Evolutionary conservation across 2,797 vertebrate species (phyloP).

Genomic region (Schizopygopsis malacanthus): DNA sequence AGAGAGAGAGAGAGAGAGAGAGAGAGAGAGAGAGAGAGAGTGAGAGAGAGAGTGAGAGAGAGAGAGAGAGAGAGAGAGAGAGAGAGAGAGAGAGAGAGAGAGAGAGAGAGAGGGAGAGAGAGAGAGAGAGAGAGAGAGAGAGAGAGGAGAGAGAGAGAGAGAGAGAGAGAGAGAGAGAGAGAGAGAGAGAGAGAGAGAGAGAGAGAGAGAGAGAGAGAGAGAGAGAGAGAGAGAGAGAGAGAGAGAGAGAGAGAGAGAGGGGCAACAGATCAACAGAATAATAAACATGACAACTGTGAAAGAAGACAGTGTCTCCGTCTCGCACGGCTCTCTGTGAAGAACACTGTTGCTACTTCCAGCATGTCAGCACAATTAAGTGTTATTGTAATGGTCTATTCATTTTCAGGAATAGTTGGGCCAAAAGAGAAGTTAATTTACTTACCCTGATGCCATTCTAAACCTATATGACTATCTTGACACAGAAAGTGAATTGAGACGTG

Average conservation of each 20-base stretch:
- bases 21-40: too few relatives aligned
- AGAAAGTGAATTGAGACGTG: not conserved
- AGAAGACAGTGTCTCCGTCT: slow-evolving; percentile 8
- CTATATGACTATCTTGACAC: not conserved
- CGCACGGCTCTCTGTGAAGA: not conserved
- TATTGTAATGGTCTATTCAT: not conserved
- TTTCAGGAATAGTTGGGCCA: not conserved
- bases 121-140: too few relatives aligned
- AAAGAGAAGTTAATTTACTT: not conserved
- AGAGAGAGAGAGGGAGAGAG: too few relatives aligned
- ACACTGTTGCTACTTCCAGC: not conserved
- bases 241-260: not conserved
- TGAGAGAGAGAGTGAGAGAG: too few relatives aligned
- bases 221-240: too few relatives aligned
- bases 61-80: not conserved
- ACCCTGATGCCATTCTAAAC: not conserved
- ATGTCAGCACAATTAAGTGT: not conserved
- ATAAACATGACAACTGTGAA: slow-evolving; percentile 47
- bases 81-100: too few relatives aligned
- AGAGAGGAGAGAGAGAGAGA: too few relatives aligned
- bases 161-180: too few relatives aligned
- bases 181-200: too few relatives aligned
- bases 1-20: too few relatives aligned
- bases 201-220: too few relatives aligned
- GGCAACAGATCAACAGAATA: slow-evolving; percentile 13